These are phyloP conservation scores for Mormyrus lacerda DNA, from an alignment of 2,113 vertebrate species.

Conservation along the genomic window DNA sequence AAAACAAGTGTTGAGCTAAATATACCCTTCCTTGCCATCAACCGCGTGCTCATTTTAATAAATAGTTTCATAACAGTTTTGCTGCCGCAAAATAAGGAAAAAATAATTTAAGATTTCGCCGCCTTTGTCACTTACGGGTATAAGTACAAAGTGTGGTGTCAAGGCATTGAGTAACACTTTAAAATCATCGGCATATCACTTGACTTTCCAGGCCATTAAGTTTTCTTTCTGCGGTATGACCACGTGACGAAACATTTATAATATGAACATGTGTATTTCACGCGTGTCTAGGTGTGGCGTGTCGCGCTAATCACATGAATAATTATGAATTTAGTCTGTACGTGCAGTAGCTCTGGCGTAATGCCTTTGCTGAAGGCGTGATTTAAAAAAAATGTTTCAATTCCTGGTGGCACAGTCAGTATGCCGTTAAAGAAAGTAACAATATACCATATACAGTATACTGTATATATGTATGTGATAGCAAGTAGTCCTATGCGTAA, in stretches of 20 bases:
- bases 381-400: constrained; percentile 30
- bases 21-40: neutral
- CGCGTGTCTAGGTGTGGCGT: neutral
- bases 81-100: neutral
- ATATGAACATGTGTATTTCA: neutral
- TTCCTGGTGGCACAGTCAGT: constrained; percentile 43
- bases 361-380: constrained; percentile 13
- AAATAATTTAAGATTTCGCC: neutral
- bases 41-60: neutral
- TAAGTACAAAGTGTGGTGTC: neutral
- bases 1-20: neutral
- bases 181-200: neutral
- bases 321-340: neutral
- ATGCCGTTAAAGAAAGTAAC: constrained; percentile 35
- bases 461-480: constrained; percentile 16
- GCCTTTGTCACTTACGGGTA: neutral
- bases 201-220: neutral
- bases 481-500: constrained; percentile 26
- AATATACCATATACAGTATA: constrained; percentile 36
- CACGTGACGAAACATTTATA: neutral
- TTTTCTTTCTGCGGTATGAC: neutral
- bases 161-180: neutral
- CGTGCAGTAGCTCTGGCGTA: neutral
- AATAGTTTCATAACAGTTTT: neutral
- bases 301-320: neutral